Percentiles rank a stretch among this genome's conserved stretches.
Conservation (phyloP, 2,888 invertebrate species). For the Hetaerina titia region DNA sequence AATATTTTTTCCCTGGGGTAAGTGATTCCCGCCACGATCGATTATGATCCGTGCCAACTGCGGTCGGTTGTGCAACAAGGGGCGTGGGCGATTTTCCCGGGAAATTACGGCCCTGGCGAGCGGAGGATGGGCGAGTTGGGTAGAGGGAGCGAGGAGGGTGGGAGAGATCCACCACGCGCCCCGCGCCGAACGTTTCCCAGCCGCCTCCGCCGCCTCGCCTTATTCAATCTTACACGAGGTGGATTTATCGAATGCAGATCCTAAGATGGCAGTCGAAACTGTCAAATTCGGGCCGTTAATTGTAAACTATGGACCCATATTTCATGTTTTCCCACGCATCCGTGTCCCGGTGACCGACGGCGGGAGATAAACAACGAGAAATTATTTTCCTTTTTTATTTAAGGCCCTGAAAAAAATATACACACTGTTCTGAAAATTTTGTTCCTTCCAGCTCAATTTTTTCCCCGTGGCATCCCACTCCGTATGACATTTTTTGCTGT, state of each 20-base stretch:
- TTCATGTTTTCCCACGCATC: not conserved
- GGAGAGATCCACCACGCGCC: too few species aligned
- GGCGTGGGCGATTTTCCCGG: too few species aligned
- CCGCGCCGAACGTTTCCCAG: not conserved
- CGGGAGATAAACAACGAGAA: not conserved
- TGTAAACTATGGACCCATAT: not conserved
- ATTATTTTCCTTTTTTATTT: not conserved
- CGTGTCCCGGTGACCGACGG: not conserved
- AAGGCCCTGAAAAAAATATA: not conserved
- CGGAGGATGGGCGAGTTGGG: not conserved
- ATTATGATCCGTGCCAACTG: too few species aligned
- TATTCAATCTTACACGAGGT: not conserved
- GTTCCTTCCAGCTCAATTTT: not conserved
- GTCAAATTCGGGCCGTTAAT: not conserved
- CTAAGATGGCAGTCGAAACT: not conserved
- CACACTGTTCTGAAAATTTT: not conserved
- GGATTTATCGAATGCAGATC: conserved; percentile 10
- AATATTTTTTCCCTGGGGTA: too few species aligned
- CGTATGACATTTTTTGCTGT: not conserved
- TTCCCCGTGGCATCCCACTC: not conserved
- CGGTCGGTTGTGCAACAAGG: too few species aligned
- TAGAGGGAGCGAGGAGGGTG: not conserved
- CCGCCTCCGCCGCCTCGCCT: not conserved
- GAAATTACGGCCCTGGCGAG: not conserved
- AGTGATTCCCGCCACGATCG: too few species aligned